These are phyloP conservation scores for Oligia latruncula DNA, from an alignment of 2,888 invertebrate genomes.

Conservation along the genomic window DNA sequence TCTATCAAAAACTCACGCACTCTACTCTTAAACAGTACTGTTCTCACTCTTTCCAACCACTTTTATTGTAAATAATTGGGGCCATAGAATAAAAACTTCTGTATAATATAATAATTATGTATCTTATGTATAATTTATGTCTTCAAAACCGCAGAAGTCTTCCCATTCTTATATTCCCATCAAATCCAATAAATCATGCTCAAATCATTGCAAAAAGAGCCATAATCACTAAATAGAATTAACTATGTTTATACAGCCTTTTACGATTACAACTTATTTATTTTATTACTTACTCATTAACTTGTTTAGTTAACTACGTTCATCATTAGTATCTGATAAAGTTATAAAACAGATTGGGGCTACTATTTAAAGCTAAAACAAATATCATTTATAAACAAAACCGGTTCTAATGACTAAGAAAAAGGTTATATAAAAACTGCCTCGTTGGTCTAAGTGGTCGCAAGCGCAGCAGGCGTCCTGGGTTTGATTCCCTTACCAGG, in stretches of 20 bases:
- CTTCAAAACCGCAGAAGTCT: background rate
- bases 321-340: conserved; percentile 63
- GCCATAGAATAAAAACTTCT: no score
- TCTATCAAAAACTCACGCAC: no score
- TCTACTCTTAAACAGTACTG: no score
- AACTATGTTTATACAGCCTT: conserved; percentile 45
- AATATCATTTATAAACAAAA: conserved; percentile 55
- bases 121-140: background rate
- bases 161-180: background rate
- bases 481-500: background rate
- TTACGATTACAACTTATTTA: conserved; percentile 58
- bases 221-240: conserved; percentile 39
- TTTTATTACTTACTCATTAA: conserved; percentile 60
- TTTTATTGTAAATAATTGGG: no score
- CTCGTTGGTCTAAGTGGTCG: background rate
- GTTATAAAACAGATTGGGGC: conserved; percentile 61
- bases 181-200: conserved; percentile 34
- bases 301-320: conserved; percentile 54
- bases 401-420: conserved; percentile 55
- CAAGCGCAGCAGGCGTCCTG: conserved; percentile 41
- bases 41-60: no score
- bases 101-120: no score
- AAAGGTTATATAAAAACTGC: background rate
- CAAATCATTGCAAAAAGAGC: conserved; percentile 29
- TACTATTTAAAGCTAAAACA: conserved; percentile 62